phyloP scores from a whole-genome alignment of 2,113 vertebrate species.

The Tiliqua scincoides region DNA sequence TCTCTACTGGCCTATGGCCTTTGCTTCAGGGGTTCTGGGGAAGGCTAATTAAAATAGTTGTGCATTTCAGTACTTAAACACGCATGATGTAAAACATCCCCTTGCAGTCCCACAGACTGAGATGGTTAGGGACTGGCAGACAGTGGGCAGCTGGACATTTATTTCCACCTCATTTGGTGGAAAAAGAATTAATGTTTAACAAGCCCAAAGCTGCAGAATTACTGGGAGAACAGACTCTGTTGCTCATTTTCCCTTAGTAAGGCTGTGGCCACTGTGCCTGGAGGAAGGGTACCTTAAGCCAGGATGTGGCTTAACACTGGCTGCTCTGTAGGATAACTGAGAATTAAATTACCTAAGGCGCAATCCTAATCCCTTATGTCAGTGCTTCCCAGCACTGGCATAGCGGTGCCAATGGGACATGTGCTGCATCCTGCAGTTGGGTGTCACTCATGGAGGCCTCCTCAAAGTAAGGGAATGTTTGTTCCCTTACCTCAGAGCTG shows the following conservation, averaged over 20 bases:
- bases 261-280: neutral
- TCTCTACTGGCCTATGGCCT: neutral
- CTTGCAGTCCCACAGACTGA: neutral
- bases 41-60: neutral
- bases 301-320: neutral
- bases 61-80: neutral
- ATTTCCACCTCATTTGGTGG: neutral
- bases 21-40: neutral
- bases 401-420: too few species aligned
- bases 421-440: too few species aligned
- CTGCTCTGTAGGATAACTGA: neutral
- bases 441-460: too few species aligned
- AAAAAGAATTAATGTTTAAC: neutral
- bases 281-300: neutral
- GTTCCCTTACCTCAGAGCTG: too few species aligned
- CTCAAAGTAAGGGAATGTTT: too few species aligned
- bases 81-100: neutral
- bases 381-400: too few species aligned
- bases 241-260: neutral
- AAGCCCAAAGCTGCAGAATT: neutral
- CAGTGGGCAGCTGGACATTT: neutral
- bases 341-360: too few species aligned
- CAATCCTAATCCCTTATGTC: too few species aligned
- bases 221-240: neutral
- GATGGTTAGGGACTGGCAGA: neutral